These are phyloP conservation scores for Dascillus cervinus DNA, from an alignment of 2,888 invertebrate genomes.

Conservation along the genomic window DNA sequence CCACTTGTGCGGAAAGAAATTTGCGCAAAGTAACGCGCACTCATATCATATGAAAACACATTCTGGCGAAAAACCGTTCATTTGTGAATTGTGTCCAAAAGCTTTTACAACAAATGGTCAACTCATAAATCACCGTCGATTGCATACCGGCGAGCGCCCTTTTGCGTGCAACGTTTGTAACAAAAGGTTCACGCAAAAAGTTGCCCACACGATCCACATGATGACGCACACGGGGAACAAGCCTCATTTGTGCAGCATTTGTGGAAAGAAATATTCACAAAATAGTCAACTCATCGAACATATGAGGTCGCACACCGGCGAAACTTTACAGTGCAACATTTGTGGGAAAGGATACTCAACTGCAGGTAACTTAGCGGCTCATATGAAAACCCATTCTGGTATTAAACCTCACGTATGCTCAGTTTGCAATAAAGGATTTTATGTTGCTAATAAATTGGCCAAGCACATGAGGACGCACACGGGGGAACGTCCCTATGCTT, in stretches of 20 bases:
- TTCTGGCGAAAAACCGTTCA: slow-evolving; percentile 21
- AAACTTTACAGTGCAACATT: slow-evolving; percentile 24
- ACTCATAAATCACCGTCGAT: slow-evolving; percentile 23
- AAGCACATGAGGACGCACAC: slow-evolving; percentile 36
- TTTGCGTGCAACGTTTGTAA: slow-evolving; percentile 33
- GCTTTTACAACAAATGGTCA: slow-evolving; percentile 27
- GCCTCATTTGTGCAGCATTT: slow-evolving; percentile 25
- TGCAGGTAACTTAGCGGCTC: slow-evolving; percentile 24
- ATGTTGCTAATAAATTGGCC: slow-evolving; percentile 25
- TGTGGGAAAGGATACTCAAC: slow-evolving; percentile 26
- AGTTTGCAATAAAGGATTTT: slow-evolving; percentile 27
- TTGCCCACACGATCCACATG: slow-evolving; percentile 24
- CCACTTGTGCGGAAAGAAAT: slow-evolving; percentile 26
- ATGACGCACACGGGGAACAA: slow-evolving; percentile 26
- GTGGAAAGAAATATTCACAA: slow-evolving; percentile 26
- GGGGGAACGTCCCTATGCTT: slow-evolving; percentile 34
- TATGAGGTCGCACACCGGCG: slow-evolving; percentile 29
- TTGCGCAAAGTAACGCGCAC: slow-evolving; percentile 25
- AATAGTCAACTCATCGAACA: slow-evolving; percentile 24
- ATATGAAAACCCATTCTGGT: slow-evolving; percentile 30
- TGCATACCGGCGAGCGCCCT: slow-evolving; percentile 31
- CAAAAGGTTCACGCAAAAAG: slow-evolving; percentile 31
- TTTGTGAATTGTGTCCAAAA: slow-evolving; percentile 20
- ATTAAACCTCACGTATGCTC: slow-evolving; percentile 27
- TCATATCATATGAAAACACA: slow-evolving; percentile 25